Evolutionary conservation across 2,888 invertebrate genomes (phyloP).

Genomic region (Oligia fasciuncula): DNA sequence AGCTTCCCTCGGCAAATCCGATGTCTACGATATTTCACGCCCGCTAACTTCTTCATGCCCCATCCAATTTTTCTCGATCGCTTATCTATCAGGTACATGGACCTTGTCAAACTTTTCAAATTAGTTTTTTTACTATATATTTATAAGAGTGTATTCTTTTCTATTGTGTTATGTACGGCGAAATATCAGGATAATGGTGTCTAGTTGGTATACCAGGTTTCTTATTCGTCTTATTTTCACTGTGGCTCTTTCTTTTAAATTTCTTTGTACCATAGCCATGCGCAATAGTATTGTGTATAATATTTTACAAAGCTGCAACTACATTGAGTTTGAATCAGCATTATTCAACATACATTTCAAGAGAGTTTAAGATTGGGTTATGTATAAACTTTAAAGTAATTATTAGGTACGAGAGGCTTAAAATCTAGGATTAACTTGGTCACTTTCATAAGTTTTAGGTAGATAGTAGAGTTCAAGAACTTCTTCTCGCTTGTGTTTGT

Average conservation of each 20-base stretch:
- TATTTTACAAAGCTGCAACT: slow-evolving; percentile 4
- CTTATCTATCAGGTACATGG: slow-evolving; percentile 85
- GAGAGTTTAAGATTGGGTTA: background rate
- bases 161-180: background rate
- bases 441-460: background rate
- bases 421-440: background rate
- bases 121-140: slow-evolving; percentile 71
- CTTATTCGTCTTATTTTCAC: background rate
- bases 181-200: background rate
- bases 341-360: background rate
- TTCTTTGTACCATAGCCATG: background rate
- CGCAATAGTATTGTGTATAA: background rate
- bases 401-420: background rate
- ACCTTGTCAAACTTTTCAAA: slow-evolving; percentile 85
- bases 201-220: background rate
- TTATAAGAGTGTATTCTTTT: slow-evolving; percentile 48
- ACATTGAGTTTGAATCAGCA: background rate
- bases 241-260: background rate
- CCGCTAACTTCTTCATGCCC: slow-evolving; percentile 80
- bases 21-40: slow-evolving; percentile 82
- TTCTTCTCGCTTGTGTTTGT: background rate
- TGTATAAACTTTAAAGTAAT: background rate
- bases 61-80: slow-evolving; percentile 81
- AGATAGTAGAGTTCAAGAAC: background rate
- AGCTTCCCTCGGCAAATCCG: slow-evolving; percentile 71